Base-by-base conservation (phyloP, 1,140 invertebrate species). In the Babylonia areolata region DNA sequence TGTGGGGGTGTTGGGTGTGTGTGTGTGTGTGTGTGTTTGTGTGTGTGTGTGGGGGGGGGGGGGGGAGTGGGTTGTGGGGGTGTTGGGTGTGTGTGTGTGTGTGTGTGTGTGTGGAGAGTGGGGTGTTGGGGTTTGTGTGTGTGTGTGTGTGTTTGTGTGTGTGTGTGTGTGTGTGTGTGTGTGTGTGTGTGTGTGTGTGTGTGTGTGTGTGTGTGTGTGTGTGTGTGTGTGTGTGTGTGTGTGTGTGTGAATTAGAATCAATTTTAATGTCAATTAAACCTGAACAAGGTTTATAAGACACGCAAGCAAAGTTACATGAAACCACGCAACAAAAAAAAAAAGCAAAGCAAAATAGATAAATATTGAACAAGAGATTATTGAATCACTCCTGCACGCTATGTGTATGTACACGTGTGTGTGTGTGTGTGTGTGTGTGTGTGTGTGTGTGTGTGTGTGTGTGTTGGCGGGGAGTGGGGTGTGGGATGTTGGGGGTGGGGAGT, bases 31-130 rank as follows among this genome's bases (percentile, higher is more conserved):
- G n/a, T n/a, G n/a, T 51, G 46, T 51, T 64, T 64, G 12, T 23
- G 23, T 12, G 5, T 64, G 12, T 12, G 0, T 64, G 5, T 23
- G 58, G 15, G 15, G 15, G 64, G 23, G 40, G 81, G n/a, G 81
- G 86, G 39, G 20, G 15, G 20, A 23, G 58, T 64, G 17, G 15
- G 20, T 64, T 82, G 84, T 85, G 73, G 86, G 75, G 54, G 31
- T 58, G 17, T 23, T 80, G 39, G 3, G 40, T 31, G 40, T 31
- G n/a, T 81, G 79, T n/a, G 40, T 81, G 40, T n/a, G 40, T 81
- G 40, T 46, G 17, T 46, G 79, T n/a, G 46, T 81, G 79, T n/a
- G n/a, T n/a, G n/a, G n/a, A n/a, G n/a, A n/a, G n/a, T n/a, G n/a
- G n/a, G n/a, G n/a, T n/a, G n/a, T n/a, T n/a, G n/a, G n/a, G 6